Evolutionary conservation across 2,888 invertebrate genomes (phyloP).

Genomic region (Nycteola revayana): DNA sequence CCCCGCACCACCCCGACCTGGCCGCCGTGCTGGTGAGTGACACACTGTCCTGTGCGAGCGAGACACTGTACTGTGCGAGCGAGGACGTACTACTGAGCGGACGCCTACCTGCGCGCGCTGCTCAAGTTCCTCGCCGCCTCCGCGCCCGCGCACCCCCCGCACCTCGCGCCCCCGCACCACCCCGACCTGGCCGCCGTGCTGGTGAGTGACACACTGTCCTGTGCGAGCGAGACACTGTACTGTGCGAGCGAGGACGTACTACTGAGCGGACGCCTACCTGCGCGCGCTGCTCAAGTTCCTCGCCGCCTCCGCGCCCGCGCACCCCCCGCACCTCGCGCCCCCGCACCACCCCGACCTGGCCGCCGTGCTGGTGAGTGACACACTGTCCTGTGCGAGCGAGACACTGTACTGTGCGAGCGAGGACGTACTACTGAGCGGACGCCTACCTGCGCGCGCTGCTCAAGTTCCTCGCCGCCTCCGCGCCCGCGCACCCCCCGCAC

Average conservation of each 20-base stretch:
- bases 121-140: too few relatives aligned
- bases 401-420: not conserved
- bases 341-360: conserved; percentile 34
- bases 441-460: too few relatives aligned
- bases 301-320: too few relatives aligned
- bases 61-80: not conserved
- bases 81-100: too few relatives aligned
- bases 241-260: not conserved
- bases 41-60: not conserved
- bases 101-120: too few relatives aligned
- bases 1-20: too few relatives aligned
- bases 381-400: not conserved
- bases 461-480: too few relatives aligned
- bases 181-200: conserved; percentile 46
- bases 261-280: too few relatives aligned
- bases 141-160: conserved; percentile 2
- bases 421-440: too few relatives aligned
- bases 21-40: conserved; percentile 45
- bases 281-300: too few relatives aligned
- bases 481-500: conserved; percentile 2
- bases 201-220: conserved; percentile 23
- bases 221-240: not conserved
- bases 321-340: not conserved
- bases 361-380: conserved; percentile 46
- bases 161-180: too few relatives aligned